phyloP scores from a whole-genome alignment of 1,140 invertebrate genomes.

The Drosophila aff. region DNA sequence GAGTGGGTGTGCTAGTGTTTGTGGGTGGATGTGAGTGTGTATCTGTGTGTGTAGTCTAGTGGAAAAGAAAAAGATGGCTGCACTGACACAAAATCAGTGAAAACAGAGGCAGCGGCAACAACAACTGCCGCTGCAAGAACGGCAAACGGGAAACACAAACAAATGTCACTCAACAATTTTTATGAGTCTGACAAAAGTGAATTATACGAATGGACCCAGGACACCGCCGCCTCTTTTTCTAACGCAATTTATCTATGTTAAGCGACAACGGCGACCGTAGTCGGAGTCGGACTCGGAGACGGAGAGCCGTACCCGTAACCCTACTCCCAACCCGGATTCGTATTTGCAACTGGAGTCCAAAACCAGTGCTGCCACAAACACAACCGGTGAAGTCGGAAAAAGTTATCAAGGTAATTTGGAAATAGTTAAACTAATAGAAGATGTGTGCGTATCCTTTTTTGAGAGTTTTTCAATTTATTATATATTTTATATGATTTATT shows the following conservation, averaged over 20 bases:
- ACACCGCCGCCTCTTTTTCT: slow-evolving; percentile 79
- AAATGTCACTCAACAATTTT: slow-evolving; percentile 84
- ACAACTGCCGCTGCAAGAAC: slow-evolving; percentile 50
- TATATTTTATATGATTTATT: neutral
- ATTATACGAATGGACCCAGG: slow-evolving; percentile 82
- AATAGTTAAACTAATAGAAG: neutral
- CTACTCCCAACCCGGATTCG: slow-evolving; percentile 3
- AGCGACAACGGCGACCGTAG: slow-evolving; percentile 59
- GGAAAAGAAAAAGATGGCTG: slow-evolving; percentile 81
- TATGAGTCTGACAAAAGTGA: slow-evolving; percentile 84
- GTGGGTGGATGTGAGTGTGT: slow-evolving; percentile 29
- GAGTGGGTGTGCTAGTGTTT: slow-evolving; percentile 2
- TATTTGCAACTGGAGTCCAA: slow-evolving; percentile 1
- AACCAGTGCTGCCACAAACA: slow-evolving; percentile 12
- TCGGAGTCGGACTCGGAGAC: slow-evolving; percentile 3
- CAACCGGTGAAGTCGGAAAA: neutral
- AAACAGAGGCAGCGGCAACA: slow-evolving; percentile 46
- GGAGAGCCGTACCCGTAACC: slow-evolving; percentile 19
- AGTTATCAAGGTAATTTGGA: neutral
- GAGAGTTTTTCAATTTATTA: too few relatives aligned
- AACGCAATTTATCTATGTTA: slow-evolving; percentile 83
- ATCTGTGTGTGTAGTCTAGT: slow-evolving; percentile 56
- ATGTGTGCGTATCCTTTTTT: neutral
- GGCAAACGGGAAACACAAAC: slow-evolving; percentile 80
- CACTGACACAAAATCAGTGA: slow-evolving; percentile 77